These are phyloP conservation scores for Bombus fervidus DNA, from an alignment of 1,140 invertebrate genomes.

Conservation along the genomic window DNA sequence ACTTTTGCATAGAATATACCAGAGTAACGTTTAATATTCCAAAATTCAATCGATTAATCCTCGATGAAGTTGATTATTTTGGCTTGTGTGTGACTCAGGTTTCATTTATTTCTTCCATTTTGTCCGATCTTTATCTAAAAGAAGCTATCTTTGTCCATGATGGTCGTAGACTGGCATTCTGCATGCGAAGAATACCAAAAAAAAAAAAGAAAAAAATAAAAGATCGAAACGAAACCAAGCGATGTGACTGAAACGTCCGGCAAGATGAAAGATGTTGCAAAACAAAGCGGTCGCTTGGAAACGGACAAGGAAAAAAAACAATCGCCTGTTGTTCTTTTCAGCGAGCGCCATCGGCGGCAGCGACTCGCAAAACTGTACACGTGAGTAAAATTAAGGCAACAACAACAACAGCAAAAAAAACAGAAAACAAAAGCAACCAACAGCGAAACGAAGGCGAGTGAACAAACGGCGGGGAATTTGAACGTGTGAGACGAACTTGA, in stretches of 20 bases:
- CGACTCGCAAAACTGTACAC: conserved; percentile 74
- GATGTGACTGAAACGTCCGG: neutral
- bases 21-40: neutral
- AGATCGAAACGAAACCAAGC: conserved; percentile 12
- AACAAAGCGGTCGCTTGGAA: conserved; percentile 21
- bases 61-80: neutral
- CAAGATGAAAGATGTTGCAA: conserved; percentile 4
- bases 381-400: conserved; percentile 51
- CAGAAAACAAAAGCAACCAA: conserved; percentile 17
- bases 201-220: neutral
- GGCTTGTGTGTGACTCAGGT: neutral
- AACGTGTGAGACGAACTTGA: neutral
- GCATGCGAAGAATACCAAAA: conserved; percentile 47
- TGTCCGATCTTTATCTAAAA: neutral
- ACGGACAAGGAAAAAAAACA: conserved; percentile 33
- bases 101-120: neutral
- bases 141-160: conserved; percentile 1
- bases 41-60: neutral
- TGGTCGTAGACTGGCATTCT: neutral
- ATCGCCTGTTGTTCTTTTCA: conserved; percentile 77
- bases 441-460: conserved; percentile 12
- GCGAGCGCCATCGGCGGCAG: conserved; percentile 76
- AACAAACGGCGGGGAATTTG: neutral
- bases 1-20: too few relatives aligned
- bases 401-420: conserved; percentile 14